Base-by-base conservation (phyloP, 2,113 vertebrate species). In the Bombycilla garrulus region DNA sequence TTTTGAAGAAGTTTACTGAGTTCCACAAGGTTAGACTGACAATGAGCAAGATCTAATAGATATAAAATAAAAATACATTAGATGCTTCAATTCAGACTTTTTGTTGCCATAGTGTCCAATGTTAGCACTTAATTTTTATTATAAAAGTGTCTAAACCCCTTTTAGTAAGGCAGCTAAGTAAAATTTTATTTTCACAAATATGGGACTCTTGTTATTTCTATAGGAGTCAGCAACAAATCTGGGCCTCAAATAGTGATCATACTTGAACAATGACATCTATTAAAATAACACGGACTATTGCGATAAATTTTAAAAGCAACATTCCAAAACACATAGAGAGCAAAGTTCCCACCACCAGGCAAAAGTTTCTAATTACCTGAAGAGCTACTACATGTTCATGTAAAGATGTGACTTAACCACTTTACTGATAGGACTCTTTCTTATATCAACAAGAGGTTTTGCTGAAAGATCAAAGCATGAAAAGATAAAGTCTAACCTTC, bases 11-110 rank as follows among this genome's bases (percentile, higher is more conserved):
- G 98, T 95, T 98, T 99, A 97, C 98, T 99, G 94, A 99, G 98
- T 97, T 99, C 99, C 29, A 99, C 98, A 86, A 99, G 98, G 97
- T 98, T 99, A 80, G 99, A 98, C 94, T 99, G 99, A 97, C 99
- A 99, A 65, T 99, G 98, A 61, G 99, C 98, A 50, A 99, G 99
- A 97, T 99, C 99, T 99, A 97, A 95, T 22, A 95, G 26, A 96
- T 71, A 95, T 24, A 90, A 96, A 92, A 72, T 51, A 61, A 90
- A 60, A 71, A 90, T 51, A 90, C 5, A 72, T 93, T 35, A 95
- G 25, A 11, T 85, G 38, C 3, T 95, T 90, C 62, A 64, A 15
- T 53, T 66, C 2, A 9, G 12, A 69, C 20, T 7, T 72, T 44
- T 33, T 84, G 42, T 33, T 60, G 7, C 26, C 18, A 22, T 38